phyloP scores from a whole-genome alignment of 92 coral and sea anemone genomes.

The Phenganax stokvisi region DNA sequence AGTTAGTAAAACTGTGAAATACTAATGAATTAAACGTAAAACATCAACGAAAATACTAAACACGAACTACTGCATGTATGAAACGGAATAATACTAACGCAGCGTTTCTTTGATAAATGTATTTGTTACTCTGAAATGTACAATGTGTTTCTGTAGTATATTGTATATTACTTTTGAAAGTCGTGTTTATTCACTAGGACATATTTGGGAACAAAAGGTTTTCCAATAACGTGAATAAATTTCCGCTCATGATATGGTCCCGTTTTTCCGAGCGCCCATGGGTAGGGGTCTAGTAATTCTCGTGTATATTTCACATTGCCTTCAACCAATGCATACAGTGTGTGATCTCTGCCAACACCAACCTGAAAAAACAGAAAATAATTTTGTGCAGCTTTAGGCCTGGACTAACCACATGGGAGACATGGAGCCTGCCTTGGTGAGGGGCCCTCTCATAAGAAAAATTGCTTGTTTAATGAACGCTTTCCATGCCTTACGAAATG shows the following conservation, averaged over 20 bases:
- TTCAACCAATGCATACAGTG: slow-evolving; percentile 76
- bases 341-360: slow-evolving; percentile 90
- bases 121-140: neutral
- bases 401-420: too few species aligned
- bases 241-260: slow-evolving; percentile 82
- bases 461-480: too few species aligned
- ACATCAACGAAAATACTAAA: neutral
- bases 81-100: neutral
- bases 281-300: slow-evolving; percentile 79
- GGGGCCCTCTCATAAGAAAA: too few species aligned
- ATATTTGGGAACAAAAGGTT: slow-evolving; percentile 42
- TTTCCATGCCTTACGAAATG: too few species aligned
- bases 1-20: too few species aligned
- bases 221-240: slow-evolving; percentile 66
- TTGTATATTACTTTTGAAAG: neutral
- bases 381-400: neutral
- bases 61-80: neutral
- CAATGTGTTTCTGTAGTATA: neutral
- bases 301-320: slow-evolving; percentile 73
- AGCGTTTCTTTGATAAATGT: neutral
- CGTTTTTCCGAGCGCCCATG: slow-evolving; percentile 76
- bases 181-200: slow-evolving; percentile 36
- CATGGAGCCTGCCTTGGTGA: too few species aligned
- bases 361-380: slow-evolving; percentile 50
- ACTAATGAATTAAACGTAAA: slow-evolving; percentile 55